A percentile compares a stretch with the other conserved stretches of the same genome.
Evolutionary conservation across 2,888 invertebrate genomes (phyloP).

Genomic region (Disparrhopalites patrizii): DNA sequence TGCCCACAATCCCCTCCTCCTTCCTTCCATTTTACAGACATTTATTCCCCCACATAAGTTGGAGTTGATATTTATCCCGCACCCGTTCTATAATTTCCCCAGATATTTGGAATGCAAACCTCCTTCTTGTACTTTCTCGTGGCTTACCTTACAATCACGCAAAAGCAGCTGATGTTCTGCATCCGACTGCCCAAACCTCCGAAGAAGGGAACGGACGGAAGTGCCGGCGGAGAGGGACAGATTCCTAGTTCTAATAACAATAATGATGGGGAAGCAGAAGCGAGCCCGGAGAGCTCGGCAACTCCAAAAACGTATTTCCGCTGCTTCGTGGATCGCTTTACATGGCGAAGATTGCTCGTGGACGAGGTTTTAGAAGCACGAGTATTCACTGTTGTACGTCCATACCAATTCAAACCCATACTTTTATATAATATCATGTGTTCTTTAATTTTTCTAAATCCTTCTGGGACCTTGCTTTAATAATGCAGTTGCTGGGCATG

Average conservation of each 20-base stretch:
- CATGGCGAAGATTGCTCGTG: slow-evolving; percentile 17
- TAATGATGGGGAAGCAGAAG: not conserved
- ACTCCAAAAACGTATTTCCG: not conserved
- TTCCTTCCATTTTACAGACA: not conserved
- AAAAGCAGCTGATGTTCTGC: slow-evolving; percentile 15
- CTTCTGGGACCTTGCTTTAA: no score
- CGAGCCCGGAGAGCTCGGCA: not conserved
- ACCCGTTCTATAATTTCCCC: not conserved
- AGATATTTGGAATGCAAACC: slow-evolving; percentile 17
- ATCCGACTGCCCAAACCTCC: not conserved
- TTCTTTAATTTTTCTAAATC: no score
- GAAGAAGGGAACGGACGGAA: not conserved
- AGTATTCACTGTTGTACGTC: slow-evolving; percentile 1
- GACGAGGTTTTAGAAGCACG: slow-evolving; percentile 25
- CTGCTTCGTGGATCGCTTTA: slow-evolving; percentile 7
- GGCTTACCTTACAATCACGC: slow-evolving; percentile 12
- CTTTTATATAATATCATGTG: no score
- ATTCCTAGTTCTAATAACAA: not conserved
- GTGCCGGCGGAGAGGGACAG: not conserved
- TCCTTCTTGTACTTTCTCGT: slow-evolving; percentile 11
- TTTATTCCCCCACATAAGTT: not conserved
- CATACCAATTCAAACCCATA: no score
- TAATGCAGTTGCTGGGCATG: slow-evolving; percentile 4
- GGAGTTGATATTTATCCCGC: no score
- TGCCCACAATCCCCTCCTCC: no score